Percentiles rank a stretch among this genome's conserved stretches.
These are phyloP conservation scores for Chelonus insularis DNA, from an alignment of 1,140 invertebrate genomes.

Conservation along the genomic window DNA sequence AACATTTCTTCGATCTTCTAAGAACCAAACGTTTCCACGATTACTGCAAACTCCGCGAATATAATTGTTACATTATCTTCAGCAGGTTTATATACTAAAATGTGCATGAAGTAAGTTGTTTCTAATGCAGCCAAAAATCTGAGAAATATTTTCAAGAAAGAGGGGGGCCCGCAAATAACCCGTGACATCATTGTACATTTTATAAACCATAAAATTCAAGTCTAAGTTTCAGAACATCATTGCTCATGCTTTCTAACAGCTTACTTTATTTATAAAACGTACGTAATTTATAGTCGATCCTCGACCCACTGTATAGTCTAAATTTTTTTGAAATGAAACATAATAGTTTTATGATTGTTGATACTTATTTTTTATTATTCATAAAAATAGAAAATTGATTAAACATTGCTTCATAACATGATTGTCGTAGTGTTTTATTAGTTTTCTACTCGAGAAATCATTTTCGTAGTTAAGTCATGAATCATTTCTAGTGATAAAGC, in stretches of 20 bases:
- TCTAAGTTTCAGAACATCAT: neutral
- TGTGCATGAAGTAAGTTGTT: too few relatives aligned
- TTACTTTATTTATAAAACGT: constrained; percentile 12
- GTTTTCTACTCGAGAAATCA: too few relatives aligned
- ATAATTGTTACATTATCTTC: neutral
- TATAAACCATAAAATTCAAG: constrained; percentile 23
- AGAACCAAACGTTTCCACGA: too few relatives aligned
- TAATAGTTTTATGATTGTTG: too few relatives aligned
- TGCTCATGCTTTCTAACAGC: neutral
- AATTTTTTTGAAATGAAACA: too few relatives aligned
- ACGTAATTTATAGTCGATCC: constrained; percentile 9
- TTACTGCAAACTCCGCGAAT: too few relatives aligned
- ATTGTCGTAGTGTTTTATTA: too few relatives aligned
- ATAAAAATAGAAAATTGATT: too few relatives aligned
- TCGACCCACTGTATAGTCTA: neutral
- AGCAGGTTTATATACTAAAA: too few relatives aligned
- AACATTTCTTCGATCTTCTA: too few relatives aligned
- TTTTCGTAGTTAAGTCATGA: too few relatives aligned
- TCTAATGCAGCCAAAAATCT: neutral
- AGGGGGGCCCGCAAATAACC: constrained; percentile 28
- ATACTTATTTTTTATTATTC: neutral
- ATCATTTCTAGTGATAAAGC: neutral
- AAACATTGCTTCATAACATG: too few relatives aligned
- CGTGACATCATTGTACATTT: constrained; percentile 33
- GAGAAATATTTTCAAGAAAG: constrained; percentile 1